These are phyloP conservation scores for Dichetophora obliterata DNA, from an alignment of 2,888 invertebrate genomes.

Conservation along the genomic window DNA sequence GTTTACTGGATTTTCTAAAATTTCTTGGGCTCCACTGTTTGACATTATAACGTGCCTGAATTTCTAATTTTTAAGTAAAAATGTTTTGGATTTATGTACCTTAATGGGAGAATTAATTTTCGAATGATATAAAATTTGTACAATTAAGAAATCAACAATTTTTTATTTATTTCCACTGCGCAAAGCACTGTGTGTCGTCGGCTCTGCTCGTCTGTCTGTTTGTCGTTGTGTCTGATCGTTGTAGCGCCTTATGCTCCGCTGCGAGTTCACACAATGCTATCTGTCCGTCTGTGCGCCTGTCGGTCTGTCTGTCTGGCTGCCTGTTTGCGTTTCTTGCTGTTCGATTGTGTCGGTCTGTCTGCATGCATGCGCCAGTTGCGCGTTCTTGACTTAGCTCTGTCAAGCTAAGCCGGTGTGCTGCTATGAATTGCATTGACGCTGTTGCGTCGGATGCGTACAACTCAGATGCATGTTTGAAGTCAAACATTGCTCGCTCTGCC, in stretches of 20 bases:
- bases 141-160: too few species aligned
- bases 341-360: not conserved
- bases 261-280: too few species aligned
- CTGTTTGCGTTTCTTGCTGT: not conserved
- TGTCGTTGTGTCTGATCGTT: not conserved
- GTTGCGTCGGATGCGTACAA: slow-evolving; percentile 17
- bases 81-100: too few species aligned
- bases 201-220: slow-evolving; percentile 4
- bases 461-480: slow-evolving; percentile 11
- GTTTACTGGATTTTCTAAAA: too few species aligned
- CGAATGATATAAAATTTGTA: too few species aligned
- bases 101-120: too few species aligned
- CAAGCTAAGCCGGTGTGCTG: not conserved
- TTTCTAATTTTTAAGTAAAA: too few species aligned
- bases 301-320: not conserved
- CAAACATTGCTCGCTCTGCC: not conserved
- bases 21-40: too few species aligned
- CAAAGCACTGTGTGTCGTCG: too few species aligned
- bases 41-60: too few species aligned
- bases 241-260: too few species aligned
- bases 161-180: too few species aligned
- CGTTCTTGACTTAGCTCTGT: slow-evolving; percentile 11
- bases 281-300: not conserved
- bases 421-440: not conserved
- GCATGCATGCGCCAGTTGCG: not conserved